Conservation (phyloP, 2,888 invertebrate genomes). For the Drosophila prolongata region DNA sequence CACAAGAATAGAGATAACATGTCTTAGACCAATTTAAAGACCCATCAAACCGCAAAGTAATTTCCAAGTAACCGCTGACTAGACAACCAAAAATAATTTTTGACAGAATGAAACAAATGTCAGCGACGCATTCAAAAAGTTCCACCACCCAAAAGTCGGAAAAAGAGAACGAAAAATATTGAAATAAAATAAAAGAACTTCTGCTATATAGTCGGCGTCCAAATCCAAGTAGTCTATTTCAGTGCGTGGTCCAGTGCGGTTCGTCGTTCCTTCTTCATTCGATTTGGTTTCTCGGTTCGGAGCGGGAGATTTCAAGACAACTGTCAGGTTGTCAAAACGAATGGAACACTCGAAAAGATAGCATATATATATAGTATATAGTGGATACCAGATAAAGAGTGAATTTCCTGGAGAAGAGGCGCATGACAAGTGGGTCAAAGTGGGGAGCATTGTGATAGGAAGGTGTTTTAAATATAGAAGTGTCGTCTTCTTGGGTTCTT, state of each 20-base stretch:
- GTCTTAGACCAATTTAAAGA: background rate
- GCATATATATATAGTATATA: slow-evolving; percentile 38
- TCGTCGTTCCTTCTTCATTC: slow-evolving; percentile 38
- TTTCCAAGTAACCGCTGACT: slow-evolving; percentile 9
- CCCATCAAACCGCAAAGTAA: slow-evolving; percentile 1
- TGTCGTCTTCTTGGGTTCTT: slow-evolving; percentile 30
- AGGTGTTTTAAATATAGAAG: slow-evolving; percentile 49
- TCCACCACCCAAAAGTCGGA: slow-evolving; percentile 30
- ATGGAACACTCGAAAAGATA: slow-evolving; percentile 45
- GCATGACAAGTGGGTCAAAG: slow-evolving; percentile 65
- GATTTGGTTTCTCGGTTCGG: slow-evolving; percentile 4
- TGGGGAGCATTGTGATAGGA: slow-evolving; percentile 34
- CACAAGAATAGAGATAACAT: background rate
- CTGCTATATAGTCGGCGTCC: slow-evolving; percentile 22
- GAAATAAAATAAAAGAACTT: slow-evolving; percentile 37
- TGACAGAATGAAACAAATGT: slow-evolving; percentile 47
- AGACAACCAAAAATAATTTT: slow-evolving; percentile 35
- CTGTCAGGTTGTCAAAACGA: slow-evolving; percentile 67
- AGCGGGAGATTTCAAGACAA: slow-evolving; percentile 15
- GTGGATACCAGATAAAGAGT: slow-evolving; percentile 21
- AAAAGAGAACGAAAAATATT: slow-evolving; percentile 14
- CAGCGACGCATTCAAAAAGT: slow-evolving; percentile 34
- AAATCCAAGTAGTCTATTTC: slow-evolving; percentile 80
- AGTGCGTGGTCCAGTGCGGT: slow-evolving; percentile 83
- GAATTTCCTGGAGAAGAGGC: slow-evolving; percentile 52